Conservation (phyloP, 2,797 vertebrate genomes). For the Argentina silus region DNA sequence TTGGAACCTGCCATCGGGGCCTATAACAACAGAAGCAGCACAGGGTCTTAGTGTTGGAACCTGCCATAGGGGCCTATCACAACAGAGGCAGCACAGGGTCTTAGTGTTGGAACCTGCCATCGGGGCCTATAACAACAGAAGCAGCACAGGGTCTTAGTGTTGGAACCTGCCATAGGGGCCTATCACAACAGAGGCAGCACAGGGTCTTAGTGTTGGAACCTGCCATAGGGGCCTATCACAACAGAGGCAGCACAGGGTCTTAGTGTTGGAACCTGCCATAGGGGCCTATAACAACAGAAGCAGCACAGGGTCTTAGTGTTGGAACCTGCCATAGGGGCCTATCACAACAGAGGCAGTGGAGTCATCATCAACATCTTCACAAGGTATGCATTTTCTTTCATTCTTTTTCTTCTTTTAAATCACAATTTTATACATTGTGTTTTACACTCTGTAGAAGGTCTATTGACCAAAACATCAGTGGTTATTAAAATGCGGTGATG, state of each 20-base stretch:
- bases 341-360: too few species aligned
- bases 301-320: slow-evolving; percentile 45
- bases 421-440: background rate
- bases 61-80: slow-evolving; percentile 58
- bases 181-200: slow-evolving; percentile 43
- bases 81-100: slow-evolving; percentile 33
- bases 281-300: slow-evolving; percentile 51
- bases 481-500: background rate
- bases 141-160: too few species aligned
- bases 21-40: slow-evolving; percentile 45
- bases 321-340: slow-evolving; percentile 50
- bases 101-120: slow-evolving; percentile 51
- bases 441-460: background rate
- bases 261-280: too few species aligned
- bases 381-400: background rate
- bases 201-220: slow-evolving; percentile 46
- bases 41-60: too few species aligned
- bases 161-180: too few species aligned
- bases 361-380: background rate
- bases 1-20: slow-evolving; percentile 56
- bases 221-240: too few species aligned
- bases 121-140: too few species aligned
- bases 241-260: too few species aligned
- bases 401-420: too few species aligned
- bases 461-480: background rate